Base-by-base conservation (phyloP, 64 coral and sea anemone genomes). In the Astreopora myriophthalma region DNA sequence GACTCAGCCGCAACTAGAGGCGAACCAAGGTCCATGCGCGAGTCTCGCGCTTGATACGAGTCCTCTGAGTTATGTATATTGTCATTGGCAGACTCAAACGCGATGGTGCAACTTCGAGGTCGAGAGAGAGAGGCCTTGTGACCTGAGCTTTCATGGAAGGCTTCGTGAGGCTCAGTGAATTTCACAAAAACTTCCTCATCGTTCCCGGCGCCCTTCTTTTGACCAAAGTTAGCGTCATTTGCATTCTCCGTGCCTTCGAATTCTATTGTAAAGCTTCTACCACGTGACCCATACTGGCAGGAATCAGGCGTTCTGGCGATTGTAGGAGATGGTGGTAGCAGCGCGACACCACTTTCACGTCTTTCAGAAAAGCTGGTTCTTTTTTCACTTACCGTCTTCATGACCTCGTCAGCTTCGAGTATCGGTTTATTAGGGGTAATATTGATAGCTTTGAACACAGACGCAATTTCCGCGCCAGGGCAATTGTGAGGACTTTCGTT, bases 221-320 rank as follows among this genome's bases (percentile, higher is more conserved):
- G 44, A 3, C 10, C 20, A n/a, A n/a, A 5, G 25, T 27, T 36
- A 29, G 65, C 13, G 0, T 64, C 33, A 23, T 9, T 25, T 8
- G 38, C 33, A n/a, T 83, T 65, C 34, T 58, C 25, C 51, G 26
- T 27, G 14, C 61, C 52, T 81, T 60, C 77, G 17, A 61, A 58
- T 11, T 81, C 79, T 17, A 83, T 83, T 38, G 79, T 83, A 8
- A 39, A 24, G 33, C 79, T 61, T 34, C 79, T 83, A 37, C 65
- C 79, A 6, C 52, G 79, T 33, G 57, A 35, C 23, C 2, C 25
- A 73, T 7, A 73, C 14, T 14, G 70, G 12, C 31, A 73, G 6
- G 70, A 38, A 3, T 73, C 70, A 30, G 75, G 11, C 24, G 22
- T 64, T 3, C 55, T 32, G 0, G 6, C 33, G 6, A 83, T n/a